Evolutionary conservation across 2,797 vertebrate species (phyloP).

Genomic region (Sitta carolinensis): DNA sequence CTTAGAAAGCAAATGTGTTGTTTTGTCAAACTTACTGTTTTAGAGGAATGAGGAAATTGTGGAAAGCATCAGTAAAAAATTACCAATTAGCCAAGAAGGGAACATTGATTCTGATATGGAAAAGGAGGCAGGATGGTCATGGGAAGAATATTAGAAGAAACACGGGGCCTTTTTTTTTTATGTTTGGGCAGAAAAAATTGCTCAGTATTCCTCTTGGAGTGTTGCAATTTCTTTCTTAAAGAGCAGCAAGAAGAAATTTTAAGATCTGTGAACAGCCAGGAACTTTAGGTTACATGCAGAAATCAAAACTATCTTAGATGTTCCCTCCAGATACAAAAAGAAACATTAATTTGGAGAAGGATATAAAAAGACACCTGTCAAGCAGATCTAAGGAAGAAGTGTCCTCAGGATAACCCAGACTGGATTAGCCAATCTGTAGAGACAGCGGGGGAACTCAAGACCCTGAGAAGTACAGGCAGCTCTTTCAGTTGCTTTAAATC

Average conservation of each 20-base stretch:
- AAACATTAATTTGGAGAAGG: background rate
- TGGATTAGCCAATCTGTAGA: background rate
- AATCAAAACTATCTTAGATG: background rate
- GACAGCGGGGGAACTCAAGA: background rate
- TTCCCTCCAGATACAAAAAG: background rate
- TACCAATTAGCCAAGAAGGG: background rate
- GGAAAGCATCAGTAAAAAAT: background rate
- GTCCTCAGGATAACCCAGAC: background rate
- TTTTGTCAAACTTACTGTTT: background rate
- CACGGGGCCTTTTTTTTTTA: background rate
- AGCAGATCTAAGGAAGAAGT: background rate
- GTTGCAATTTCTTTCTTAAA: background rate
- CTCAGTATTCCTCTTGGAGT: background rate
- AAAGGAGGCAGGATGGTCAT: background rate
- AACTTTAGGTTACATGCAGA: background rate
- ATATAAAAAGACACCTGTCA: background rate
- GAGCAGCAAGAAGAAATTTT: background rate
- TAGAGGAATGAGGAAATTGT: background rate
- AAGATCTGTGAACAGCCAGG: background rate
- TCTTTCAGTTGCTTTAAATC: background rate
- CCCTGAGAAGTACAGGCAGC: background rate
- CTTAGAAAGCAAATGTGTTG: background rate
- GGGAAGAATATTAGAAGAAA: background rate
- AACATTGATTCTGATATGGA: background rate
- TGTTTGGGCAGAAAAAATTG: background rate